phyloP scores from a whole-genome alignment of 37 sponge, comb jelly and placozoan genomes.

The Aphrocallistes beatrix region DNA sequence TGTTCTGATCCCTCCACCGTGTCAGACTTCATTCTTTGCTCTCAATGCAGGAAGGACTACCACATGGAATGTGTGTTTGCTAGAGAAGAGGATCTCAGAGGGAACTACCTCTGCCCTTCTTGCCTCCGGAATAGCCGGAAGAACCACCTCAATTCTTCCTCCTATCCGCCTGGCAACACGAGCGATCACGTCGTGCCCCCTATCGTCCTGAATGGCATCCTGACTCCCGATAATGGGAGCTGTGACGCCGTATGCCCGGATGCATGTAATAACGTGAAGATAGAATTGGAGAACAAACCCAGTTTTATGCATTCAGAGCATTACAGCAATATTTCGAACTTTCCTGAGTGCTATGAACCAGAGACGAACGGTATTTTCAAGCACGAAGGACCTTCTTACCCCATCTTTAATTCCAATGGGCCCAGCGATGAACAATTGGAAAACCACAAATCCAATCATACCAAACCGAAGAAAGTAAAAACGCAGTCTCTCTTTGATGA shows the following conservation, averaged over 20 bases:
- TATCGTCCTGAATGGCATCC: neutral
- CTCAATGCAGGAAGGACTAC: neutral
- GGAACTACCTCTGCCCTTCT: neutral
- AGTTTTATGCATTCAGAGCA: too few species aligned
- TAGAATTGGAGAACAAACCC: too few species aligned
- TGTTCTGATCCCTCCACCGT: neutral
- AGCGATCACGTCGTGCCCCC: neutral
- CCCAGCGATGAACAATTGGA: neutral
- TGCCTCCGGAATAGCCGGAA: neutral
- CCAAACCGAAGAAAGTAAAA: neutral
- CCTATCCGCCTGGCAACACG: neutral
- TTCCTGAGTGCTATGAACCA: neutral
- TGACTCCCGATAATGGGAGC: neutral
- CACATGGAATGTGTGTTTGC: neutral
- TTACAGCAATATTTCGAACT: neutral
- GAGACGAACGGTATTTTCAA: neutral
- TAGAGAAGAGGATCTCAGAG: neutral
- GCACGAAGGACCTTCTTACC: neutral
- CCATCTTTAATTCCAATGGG: neutral
- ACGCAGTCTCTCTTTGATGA: conserved; percentile 1
- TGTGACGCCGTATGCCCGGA: neutral
- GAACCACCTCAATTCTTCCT: neutral
- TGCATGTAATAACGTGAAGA: neutral
- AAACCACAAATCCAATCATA: neutral
- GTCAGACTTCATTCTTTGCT: neutral